Conservation (phyloP, 2,797 vertebrate species). For the Hippopotamyrus pictus region DNA sequence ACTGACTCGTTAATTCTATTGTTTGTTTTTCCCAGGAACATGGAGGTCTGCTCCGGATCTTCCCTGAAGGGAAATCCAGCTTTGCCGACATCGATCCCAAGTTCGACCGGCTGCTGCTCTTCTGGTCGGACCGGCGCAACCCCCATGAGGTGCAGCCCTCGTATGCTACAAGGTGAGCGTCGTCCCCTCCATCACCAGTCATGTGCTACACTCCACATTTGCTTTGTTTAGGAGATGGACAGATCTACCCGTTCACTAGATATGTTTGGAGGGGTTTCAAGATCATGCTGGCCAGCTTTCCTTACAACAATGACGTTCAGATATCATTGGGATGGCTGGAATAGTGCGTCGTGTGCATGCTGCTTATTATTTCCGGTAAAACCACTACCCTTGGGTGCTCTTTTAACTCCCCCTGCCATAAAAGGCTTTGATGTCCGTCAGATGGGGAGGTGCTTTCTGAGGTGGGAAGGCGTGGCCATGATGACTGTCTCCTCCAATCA, state of each 20-base stretch:
- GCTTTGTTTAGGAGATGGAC: background rate
- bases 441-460: background rate
- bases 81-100: slow-evolving; percentile 96
- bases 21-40: slow-evolving; percentile 58
- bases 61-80: slow-evolving; percentile 93
- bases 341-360: background rate
- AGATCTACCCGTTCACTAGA: background rate
- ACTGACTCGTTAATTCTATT: background rate
- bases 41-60: slow-evolving; percentile 93
- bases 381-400: background rate
- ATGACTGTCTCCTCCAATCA: slow-evolving; percentile 47
- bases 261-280: background rate
- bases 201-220: background rate
- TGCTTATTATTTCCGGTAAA: background rate
- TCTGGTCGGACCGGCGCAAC: slow-evolving; percentile 97
- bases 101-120: slow-evolving; percentile 92
- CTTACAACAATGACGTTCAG: background rate
- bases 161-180: slow-evolving; percentile 77
- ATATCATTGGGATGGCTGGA: background rate
- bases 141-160: slow-evolving; percentile 98
- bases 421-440: background rate
- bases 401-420: background rate
- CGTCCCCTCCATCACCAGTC: background rate
- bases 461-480: background rate
- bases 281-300: background rate